phyloP scores from a whole-genome alignment of 92 coral and sea anemone genomes.

The Diadumene lineata region DNA sequence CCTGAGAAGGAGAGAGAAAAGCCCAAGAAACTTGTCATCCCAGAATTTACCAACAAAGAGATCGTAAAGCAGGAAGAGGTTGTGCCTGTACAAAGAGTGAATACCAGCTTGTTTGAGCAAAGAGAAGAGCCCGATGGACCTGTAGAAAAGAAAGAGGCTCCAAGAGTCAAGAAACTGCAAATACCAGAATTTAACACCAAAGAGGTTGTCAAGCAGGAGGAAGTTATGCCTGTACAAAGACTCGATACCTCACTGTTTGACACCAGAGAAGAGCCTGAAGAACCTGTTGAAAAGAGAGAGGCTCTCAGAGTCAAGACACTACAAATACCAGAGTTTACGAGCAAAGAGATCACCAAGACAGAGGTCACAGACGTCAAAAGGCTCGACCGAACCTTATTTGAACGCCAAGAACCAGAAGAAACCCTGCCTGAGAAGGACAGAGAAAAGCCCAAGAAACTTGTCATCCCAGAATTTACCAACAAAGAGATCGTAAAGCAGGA shows the following conservation, averaged over 20 bases:
- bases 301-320: constrained; percentile 5
- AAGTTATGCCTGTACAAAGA: not conserved
- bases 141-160: too few relatives aligned
- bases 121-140: too few relatives aligned
- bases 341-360: not conserved
- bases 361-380: constrained; percentile 1
- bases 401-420: not conserved
- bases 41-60: too few relatives aligned
- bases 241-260: not conserved
- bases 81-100: too few relatives aligned
- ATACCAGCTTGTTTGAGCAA: too few relatives aligned
- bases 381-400: not conserved
- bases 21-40: too few relatives aligned
- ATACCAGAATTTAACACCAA: constrained; percentile 2
- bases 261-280: constrained; percentile 5
- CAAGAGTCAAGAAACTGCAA: not conserved
- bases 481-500: not conserved
- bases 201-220: constrained; percentile 1
- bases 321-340: not conserved
- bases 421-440: not conserved
- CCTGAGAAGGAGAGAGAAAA: too few relatives aligned
- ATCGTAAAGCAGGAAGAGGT: too few relatives aligned
- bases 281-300: not conserved
- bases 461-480: not conserved
- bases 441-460: not conserved